Conservation (phyloP, 2,113 vertebrate species). For the Melanocharis versteri region DNA sequence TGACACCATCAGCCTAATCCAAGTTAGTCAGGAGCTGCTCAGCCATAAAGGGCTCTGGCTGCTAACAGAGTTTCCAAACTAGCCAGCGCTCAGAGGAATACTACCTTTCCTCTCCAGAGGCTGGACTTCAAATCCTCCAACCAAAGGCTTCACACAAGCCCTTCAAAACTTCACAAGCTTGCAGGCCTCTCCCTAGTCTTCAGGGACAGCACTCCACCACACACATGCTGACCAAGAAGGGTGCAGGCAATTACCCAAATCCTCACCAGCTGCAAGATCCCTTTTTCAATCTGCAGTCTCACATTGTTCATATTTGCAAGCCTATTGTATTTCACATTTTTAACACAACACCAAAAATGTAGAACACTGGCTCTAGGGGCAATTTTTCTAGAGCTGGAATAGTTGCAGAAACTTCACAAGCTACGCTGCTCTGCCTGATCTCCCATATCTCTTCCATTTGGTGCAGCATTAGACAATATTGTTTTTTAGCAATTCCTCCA, state of each 20-base stretch:
- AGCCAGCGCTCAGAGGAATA: not conserved
- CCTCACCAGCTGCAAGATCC: not conserved
- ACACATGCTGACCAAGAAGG: not conserved
- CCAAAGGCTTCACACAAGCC: not conserved
- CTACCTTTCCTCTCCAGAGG: not conserved
- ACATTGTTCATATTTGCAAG: not conserved
- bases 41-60: not conserved
- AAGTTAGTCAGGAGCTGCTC: not conserved
- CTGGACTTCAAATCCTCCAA: not conserved
- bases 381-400: not conserved
- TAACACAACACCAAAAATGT: not conserved
- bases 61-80: not conserved
- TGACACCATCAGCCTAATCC: not conserved
- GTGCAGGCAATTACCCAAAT: constrained; percentile 1
- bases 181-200: not conserved
- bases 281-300: not conserved
- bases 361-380: not conserved
- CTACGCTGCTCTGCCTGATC: accelerated
- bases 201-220: not conserved
- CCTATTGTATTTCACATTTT: not conserved
- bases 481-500: not conserved
- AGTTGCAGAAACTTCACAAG: not conserved
- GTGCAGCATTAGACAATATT: not conserved
- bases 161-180: not conserved
- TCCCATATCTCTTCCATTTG: not conserved